Base-by-base conservation (phyloP, 1,140 invertebrate genomes). In the Lordiphosa mommai region DNA sequence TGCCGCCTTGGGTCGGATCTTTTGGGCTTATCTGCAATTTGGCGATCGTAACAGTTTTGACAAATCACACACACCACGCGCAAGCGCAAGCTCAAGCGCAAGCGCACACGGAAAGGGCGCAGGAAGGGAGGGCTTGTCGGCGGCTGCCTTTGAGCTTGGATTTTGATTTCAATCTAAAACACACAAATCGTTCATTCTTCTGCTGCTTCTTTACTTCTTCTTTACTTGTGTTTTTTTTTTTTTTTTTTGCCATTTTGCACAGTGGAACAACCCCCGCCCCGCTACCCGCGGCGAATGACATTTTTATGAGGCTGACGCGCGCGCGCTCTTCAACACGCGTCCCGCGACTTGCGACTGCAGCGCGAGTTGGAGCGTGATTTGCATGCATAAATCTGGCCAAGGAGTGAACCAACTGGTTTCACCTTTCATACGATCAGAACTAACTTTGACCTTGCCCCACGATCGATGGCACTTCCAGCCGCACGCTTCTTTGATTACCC, bases 81-180 rank as follows among this genome's bases (percentile, higher is more conserved):
- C 34, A 49, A 48, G 34, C 61, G 14, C n/a, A n/a, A n/a, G n/a
- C n/a, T n/a, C n/a, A n/a, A n/a, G n/a, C n/a, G 23, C 32, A n/a
- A 8, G 3, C 10, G 12, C 23, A 12, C 23, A 5, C 9, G 10
- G 2, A 17, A 2, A 12, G 4, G 12, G 27, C 2, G n/a, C 16
- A 17, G 50, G 33, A n/a, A 4, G n/a, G n/a, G n/a, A n/a, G n/a
- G n/a, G 29, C 38, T 23, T 61, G 47, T 63, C 63, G 61, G 57
- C 77, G 71, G 76, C 48, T 2, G 50, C 51, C 69, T 82, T 82
- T 82, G 77, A 82, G 77, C 71, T 82, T 82, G 20, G 84, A 84
- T 64, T 82, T 72, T 80, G 80, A 86, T 86, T 86, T 86, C 82
- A 80, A 86, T 86, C 80, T 86, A 76, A 86, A 86, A 86, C 74